Evolutionary conservation across 2,888 invertebrate genomes (phyloP), one percentile per base, ranked within the genome.

Genomic region (Clistopyga incitator): DNA sequence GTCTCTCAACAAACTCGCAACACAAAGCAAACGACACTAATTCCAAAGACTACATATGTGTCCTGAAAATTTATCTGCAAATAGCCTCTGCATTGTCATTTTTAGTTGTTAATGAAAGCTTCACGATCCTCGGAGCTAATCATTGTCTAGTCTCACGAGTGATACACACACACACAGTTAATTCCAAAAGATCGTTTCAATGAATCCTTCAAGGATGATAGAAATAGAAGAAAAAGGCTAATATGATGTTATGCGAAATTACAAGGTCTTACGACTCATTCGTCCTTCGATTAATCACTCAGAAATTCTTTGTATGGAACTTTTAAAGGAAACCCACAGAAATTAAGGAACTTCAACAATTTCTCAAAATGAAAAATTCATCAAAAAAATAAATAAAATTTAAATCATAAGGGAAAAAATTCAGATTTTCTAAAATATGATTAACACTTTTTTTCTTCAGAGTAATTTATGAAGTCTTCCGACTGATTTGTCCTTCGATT

Each of bases 131-230:
- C 11, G 47, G 20, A 68, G 11, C 50, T 18, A 13, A 25, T 68
- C 68, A 42, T 65, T 20, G 25, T 50, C 68, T 6, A 29, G 68
- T 15, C 68, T 13, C 52, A 50, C 52, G 61, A 59, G 59, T 67
- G 45, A 64, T n/a, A 59, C 29, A 59, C 47, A 23, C 29, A 59
- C 47, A 23, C n/a, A 61, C 25, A 38, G 18, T 6, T 64, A 75
- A 65, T 76, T n/a, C 67, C 59, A 68, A 29, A 68, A 59, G 47
- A 68, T 45, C 50, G 45, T 59, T 42, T 68, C 20, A 61, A 68
- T 61, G 38, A 68, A 75, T 59, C 20, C 68, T 61, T 80, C 80
- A 75, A 79, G 61, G 68, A 52, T 75, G 68, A 45, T n/a, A 68
- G 61, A 59, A 61, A 59, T 61, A 47, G 6, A 47, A 45, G 64